phyloP scores from a whole-genome alignment of 2,888 invertebrate genomes.

The Ophion ventricosus region DNA sequence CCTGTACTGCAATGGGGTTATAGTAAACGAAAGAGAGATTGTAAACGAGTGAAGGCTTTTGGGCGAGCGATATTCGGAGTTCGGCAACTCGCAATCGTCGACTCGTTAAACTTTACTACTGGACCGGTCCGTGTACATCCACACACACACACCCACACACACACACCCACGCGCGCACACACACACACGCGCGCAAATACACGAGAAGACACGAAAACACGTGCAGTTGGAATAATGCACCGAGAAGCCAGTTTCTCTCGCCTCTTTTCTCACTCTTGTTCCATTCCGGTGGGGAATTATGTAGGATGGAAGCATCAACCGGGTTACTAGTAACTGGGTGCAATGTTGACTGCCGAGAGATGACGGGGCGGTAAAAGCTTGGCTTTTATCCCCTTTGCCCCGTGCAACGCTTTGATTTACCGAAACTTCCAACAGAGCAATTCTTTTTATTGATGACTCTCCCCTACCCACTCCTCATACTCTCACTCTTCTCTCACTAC shows the following conservation, averaged over 20 bases:
- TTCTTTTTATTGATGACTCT: conserved; percentile 41
- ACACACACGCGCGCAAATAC: too few species aligned
- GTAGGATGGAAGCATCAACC: conserved; percentile 33
- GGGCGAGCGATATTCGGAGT: conserved; percentile 57
- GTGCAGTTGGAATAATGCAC: conserved; percentile 45
- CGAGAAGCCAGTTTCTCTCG: conserved; percentile 35
- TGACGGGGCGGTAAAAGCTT: conserved; percentile 49
- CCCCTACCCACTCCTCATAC: background rate
- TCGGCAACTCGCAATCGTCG: conserved; percentile 65
- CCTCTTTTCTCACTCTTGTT: conserved; percentile 43
- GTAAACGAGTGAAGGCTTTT: conserved; percentile 33
- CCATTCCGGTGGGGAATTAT: conserved; percentile 33
- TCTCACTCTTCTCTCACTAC: background rate
- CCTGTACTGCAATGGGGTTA: background rate
- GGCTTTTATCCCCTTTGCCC: conserved; percentile 12
- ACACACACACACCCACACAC: too few species aligned
- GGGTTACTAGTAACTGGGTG: conserved; percentile 37
- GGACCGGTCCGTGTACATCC: conserved; percentile 17
- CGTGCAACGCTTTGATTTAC: conserved; percentile 38
- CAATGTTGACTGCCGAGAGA: conserved; percentile 40
- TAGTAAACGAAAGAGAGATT: conserved; percentile 34
- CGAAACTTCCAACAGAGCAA: conserved; percentile 44
- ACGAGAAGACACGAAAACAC: conserved; percentile 7
- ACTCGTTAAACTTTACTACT: conserved; percentile 64
- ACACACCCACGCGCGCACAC: too few species aligned